Conservation (phyloP, 2,113 vertebrate species). For the Tringa solitaria region DNA sequence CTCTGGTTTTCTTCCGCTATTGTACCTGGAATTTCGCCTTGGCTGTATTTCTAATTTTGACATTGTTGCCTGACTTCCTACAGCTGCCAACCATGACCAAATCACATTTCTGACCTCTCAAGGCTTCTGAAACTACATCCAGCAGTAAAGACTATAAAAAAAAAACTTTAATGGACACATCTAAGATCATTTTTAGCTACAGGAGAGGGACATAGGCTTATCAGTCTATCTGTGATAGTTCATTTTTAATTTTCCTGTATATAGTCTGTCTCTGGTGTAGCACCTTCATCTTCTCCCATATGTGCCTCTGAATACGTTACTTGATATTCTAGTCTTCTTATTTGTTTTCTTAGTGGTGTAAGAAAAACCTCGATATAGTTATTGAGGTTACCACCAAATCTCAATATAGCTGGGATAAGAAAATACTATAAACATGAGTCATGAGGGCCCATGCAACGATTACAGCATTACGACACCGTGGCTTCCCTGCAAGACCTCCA, state of each 20-base stretch:
- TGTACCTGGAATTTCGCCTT: background rate
- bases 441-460: background rate
- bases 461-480: background rate
- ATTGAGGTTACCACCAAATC: background rate
- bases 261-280: background rate
- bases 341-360: background rate
- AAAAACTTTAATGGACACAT: accelerated
- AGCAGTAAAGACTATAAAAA: background rate
- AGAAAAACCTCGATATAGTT: background rate
- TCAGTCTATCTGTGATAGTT: background rate
- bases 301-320: background rate
- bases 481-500: background rate
- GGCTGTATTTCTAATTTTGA: background rate
- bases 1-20: background rate
- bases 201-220: background rate
- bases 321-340: background rate
- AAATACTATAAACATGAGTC: background rate
- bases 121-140: background rate
- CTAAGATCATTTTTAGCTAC: background rate
- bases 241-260: no score
- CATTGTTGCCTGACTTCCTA: background rate
- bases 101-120: background rate
- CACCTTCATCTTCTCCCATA: background rate
- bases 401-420: background rate
- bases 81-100: background rate